Evolutionary conservation across 2,888 invertebrate genomes (phyloP), one percentile per base, ranked within the genome.

Genomic region (Reticulitermes lucifugus): DNA sequence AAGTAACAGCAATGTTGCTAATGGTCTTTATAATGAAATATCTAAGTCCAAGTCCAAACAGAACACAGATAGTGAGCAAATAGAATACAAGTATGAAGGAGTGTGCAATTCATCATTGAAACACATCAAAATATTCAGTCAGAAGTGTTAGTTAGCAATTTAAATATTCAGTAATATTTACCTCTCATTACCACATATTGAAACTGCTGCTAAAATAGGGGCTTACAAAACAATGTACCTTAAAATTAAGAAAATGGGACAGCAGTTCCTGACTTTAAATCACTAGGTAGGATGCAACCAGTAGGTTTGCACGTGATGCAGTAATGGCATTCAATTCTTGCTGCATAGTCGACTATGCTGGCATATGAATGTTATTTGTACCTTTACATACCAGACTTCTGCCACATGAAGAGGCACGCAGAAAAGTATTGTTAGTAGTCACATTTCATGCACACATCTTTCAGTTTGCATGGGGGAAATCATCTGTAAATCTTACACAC

Each of bases 401-500:
- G 82, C 43, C 73, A 73, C 22, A 21, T 43, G 51, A 29, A 79
- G 79, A 59, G 79, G 80, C 60, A 22, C 60, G 22, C 35, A 60
- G 35, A 22, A 59, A 80, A 80, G 25, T 29, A 65, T 60, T 85
- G 59, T 85, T 83, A 83, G 77, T 85, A 70, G 77, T 82, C 85
- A 73, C 70, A 73, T 41, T n/a, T 60, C 71, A 85, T 82, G 70
- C 85, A 82, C 60, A 46, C 82, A 55, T 41, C 43, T 79, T 79
- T 55, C 79, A 25, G 59, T 65, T 79, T 60, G 65, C 71, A 55
- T 55, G n/a, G 25, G 65, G 77, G 35, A 82, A 85, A 79, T 73
- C 25, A 80, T 55, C 65, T 60, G 81, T 43, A 82, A 81, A 25
- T 79, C 79, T 60, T 83, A 83, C 85, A 86, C 85, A 43, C 83